These are phyloP conservation scores for Nemurella pictetii DNA, from an alignment of 2,888 invertebrate species.

Conservation along the genomic window DNA sequence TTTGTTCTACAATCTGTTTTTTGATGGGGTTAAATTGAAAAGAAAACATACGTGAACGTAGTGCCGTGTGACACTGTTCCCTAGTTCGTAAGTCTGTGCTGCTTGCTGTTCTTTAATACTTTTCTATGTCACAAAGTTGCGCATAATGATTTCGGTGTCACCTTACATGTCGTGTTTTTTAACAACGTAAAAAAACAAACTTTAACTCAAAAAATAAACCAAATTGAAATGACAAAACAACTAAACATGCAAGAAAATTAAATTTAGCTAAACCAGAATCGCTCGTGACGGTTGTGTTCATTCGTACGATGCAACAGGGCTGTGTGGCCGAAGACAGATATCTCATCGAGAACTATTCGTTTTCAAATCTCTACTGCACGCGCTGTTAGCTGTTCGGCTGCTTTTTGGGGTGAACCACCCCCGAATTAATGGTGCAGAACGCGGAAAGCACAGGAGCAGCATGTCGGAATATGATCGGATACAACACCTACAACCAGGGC, in stretches of 20 bases:
- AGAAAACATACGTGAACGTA: background rate
- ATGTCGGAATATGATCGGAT: conserved; percentile 76
- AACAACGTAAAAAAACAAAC: background rate
- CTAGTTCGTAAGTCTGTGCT: background rate
- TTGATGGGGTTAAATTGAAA: background rate
- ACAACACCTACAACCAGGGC: conserved; percentile 74
- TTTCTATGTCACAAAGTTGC: background rate
- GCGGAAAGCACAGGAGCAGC: conserved; percentile 51
- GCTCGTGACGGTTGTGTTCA: background rate
- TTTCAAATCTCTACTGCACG: conserved; percentile 45
- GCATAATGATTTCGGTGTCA: background rate
- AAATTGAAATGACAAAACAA: background rate
- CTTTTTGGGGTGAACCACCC: conserved; percentile 40
- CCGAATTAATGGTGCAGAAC: conserved; percentile 49
- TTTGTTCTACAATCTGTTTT: background rate
- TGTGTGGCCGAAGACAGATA: conserved; percentile 37
- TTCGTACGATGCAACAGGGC: background rate
- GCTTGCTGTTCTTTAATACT: background rate
- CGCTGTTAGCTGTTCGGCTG: conserved; percentile 32
- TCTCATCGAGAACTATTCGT: conserved; percentile 47
- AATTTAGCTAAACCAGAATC: background rate
- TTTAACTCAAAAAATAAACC: background rate
- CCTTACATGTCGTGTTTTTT: background rate
- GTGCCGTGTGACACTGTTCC: background rate
- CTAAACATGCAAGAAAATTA: background rate